Conservation (phyloP, 1,140 invertebrate genomes). For the Steinernema feltiae region DNA sequence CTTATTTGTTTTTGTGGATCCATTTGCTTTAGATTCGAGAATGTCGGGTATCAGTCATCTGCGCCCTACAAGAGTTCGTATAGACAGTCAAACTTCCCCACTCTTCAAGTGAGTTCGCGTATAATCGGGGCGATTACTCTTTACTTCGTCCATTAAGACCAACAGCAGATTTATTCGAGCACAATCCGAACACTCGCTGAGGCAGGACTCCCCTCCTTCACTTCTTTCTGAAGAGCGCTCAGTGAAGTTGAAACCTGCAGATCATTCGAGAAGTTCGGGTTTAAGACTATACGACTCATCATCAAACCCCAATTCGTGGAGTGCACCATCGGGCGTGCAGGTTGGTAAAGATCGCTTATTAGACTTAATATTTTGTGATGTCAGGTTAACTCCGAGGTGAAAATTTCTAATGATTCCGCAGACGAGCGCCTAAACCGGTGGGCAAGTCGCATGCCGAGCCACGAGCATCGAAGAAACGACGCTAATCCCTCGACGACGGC, state of each 20-base stretch:
- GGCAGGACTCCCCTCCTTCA: slow-evolving; percentile 17
- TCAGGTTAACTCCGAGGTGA: background rate
- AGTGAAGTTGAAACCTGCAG: slow-evolving; percentile 14
- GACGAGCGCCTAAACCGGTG: background rate
- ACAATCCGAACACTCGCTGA: slow-evolving; percentile 15
- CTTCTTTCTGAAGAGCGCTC: slow-evolving; percentile 17
- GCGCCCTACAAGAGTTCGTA: slow-evolving; percentile 51
- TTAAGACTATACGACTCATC: background rate
- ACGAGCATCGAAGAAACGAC: background rate
- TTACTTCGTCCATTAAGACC: background rate
- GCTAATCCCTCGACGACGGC: background rate
- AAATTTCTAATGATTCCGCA: background rate
- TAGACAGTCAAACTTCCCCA: slow-evolving; percentile 54
- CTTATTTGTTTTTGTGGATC: background rate
- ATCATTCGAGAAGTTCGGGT: slow-evolving; percentile 14
- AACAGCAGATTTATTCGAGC: slow-evolving; percentile 13
- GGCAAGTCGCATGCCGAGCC: background rate
- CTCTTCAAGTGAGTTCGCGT: slow-evolving; percentile 37
- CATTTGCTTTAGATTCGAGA: slow-evolving; percentile 47
- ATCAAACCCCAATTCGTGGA: background rate
- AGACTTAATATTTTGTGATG: background rate
- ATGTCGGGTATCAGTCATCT: slow-evolving; percentile 49
- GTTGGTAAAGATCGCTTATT: background rate
- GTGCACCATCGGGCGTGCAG: background rate
- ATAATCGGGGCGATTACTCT: background rate